Evolutionary conservation across 92 coral and sea anemone species (phyloP), one percentile per base, ranked within the genome.

Genomic region (Desmophyllum pertusum): DNA sequence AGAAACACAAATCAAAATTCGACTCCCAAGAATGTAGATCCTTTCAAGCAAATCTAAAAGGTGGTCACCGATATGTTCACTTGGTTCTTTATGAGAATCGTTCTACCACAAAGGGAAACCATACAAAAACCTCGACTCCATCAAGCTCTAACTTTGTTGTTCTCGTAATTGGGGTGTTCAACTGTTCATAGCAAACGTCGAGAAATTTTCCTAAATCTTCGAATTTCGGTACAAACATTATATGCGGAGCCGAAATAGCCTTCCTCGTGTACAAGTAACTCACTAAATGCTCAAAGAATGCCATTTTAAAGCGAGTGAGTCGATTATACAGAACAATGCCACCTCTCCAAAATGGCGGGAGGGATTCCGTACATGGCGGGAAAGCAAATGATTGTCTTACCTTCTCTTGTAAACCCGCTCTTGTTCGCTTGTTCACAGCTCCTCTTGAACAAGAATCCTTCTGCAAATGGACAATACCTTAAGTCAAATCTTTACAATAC

Each of bases 311-410:
- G 76, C 38, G 65, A 68, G 69, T 51, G 39, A 43, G 10, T 73
- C 67, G 25, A 35, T 80, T 67, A 80, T 50, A 38, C 76, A 9
- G 52, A 80, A 80, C 76, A 80, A 68, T 15, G 64, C 48, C 73
- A 40, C 73, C 67, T 7, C 40, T 70, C 52, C 90, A 87, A 87
- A 87, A 87, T 87, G 90, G 90, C 90, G 90, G 94, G 89, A 86
- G 92, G 70, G 67, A 59, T 73, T 38, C 6, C 42, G 62, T 59
- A 45, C 42, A 55, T 84, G 92, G 94, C 94, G 94, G 87, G 92
- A 91, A 91, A 84, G 81, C 27, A 46, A 59, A 8, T 62, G 50
- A 79, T 85, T 77, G 73, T 37, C 66, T 85, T 85, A 85, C 92
- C 92, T 81, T 85, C 43, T 70, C 81, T 81, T 80, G 87, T 45